Percentiles rank a stretch among this genome's conserved stretches.
These are phyloP conservation scores for Conger conger DNA, from an alignment of 2,113 vertebrate genomes.

Conservation along the genomic window DNA sequence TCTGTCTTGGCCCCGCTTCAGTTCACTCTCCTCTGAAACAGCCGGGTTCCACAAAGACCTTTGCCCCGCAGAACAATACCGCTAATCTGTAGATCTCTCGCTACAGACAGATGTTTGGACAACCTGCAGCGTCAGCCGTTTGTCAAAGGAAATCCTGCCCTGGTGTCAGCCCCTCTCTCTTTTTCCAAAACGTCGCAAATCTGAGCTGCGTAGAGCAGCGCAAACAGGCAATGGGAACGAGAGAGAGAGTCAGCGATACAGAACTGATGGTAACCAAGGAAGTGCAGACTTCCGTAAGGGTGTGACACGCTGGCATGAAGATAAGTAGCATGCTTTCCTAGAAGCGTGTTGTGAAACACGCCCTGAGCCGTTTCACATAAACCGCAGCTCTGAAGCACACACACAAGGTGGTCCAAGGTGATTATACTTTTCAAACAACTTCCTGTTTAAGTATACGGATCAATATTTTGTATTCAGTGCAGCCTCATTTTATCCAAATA, in stretches of 20 bases:
- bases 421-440: not conserved
- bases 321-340: conserved; percentile 18
- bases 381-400: not conserved
- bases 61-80: not conserved
- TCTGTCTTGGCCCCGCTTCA: not conserved
- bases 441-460: not conserved
- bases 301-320: conserved; percentile 26
- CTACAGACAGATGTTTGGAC: conserved; percentile 19
- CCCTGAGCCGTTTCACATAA: not conserved
- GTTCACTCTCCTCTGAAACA: not conserved
- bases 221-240: conserved; percentile 13
- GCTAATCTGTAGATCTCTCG: not conserved
- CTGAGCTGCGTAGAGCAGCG: not conserved
- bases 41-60: not conserved
- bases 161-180: conserved; percentile 11
- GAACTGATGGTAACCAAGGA: conserved; percentile 21
- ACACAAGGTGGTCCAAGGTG: not conserved
- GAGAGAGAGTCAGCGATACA: not conserved
- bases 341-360: conserved; percentile 24
- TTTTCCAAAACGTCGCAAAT: conserved; percentile 13
- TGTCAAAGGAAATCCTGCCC: conserved; percentile 31
- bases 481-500: not conserved
- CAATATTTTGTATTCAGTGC: not conserved
- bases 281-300: conserved; percentile 31
- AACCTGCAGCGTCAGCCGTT: conserved; percentile 21